phyloP scores from a whole-genome alignment of 2,113 vertebrate genomes.

The Hirundichthys speculiger region DNA sequence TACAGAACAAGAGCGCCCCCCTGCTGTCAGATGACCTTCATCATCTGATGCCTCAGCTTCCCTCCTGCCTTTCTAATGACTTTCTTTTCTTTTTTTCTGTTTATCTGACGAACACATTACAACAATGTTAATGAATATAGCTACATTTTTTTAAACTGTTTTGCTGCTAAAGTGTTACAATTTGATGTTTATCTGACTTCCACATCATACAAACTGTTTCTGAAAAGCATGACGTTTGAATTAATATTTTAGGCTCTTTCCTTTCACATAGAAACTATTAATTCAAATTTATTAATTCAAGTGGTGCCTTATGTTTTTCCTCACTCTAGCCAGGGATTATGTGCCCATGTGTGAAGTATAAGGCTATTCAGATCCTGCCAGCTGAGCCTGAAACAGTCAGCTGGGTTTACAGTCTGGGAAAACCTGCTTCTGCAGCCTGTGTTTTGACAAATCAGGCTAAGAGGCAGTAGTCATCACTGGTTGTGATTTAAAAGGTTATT shows the following conservation, averaged over 20 bases:
- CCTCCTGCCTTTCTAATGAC: neutral
- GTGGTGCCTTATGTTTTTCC: constrained; percentile 41
- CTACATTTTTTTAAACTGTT: too few species aligned
- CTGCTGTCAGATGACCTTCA: constrained; percentile 36
- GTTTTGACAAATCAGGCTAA: neutral
- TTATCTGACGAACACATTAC: too few species aligned
- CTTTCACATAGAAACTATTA: constrained; percentile 57
- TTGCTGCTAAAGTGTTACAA: too few species aligned
- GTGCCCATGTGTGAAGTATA: constrained; percentile 44
- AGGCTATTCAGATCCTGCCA: constrained; percentile 19
- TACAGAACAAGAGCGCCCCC: constrained; percentile 9
- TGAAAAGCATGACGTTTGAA: too few species aligned
- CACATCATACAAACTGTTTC: too few species aligned
- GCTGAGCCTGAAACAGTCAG: constrained; percentile 18
- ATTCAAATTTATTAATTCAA: too few species aligned
- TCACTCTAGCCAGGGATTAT: constrained; percentile 37
- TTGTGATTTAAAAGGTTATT: neutral
- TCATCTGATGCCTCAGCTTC: too few species aligned
- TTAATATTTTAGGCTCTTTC: constrained; percentile 61
- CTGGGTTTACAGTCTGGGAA: constrained; percentile 13
- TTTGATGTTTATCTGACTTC: too few species aligned
- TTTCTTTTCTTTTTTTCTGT: too few species aligned
- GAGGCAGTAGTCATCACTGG: neutral
- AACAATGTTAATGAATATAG: too few species aligned
- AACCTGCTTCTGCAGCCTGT: constrained; percentile 2